phyloP scores from a whole-genome alignment of 2,113 vertebrate genomes.

The Coryphaenoides rupestris region DNA sequence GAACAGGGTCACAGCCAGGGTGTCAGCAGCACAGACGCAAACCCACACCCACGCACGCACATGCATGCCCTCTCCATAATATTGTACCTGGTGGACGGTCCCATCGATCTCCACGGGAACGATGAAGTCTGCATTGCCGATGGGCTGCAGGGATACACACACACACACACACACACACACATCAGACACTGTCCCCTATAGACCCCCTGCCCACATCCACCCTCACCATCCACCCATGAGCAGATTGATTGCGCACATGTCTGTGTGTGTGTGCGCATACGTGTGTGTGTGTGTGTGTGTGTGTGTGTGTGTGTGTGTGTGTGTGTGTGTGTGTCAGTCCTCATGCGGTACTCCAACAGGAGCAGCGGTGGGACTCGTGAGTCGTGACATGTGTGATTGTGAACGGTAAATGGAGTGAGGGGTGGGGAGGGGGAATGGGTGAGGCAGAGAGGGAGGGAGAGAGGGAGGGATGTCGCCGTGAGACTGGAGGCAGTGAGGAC shows the following conservation, averaged over 20 bases:
- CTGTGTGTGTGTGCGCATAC: too few species aligned
- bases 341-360: too few species aligned
- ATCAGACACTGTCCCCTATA: too few species aligned
- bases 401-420: slow-evolving; percentile 29
- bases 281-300: too few species aligned
- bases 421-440: background rate
- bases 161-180: too few species aligned
- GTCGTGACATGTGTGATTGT: background rate
- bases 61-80: background rate
- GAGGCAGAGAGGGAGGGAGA: background rate
- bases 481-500: slow-evolving; percentile 28
- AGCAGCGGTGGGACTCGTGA: background rate
- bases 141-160: slow-evolving; percentile 42
- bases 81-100: slow-evolving; percentile 61
- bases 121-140: slow-evolving; percentile 58
- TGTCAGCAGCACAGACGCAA: too few species aligned
- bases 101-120: slow-evolving; percentile 67
- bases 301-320: too few species aligned
- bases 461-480: slow-evolving; percentile 1
- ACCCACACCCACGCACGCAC: background rate
- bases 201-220: too few species aligned
- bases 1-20: slow-evolving; percentile 90
- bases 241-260: too few species aligned
- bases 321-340: too few species aligned
- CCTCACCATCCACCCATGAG: too few species aligned